phyloP scores from a whole-genome alignment of 2,888 invertebrate species.

The Phaedon cochleariae region DNA sequence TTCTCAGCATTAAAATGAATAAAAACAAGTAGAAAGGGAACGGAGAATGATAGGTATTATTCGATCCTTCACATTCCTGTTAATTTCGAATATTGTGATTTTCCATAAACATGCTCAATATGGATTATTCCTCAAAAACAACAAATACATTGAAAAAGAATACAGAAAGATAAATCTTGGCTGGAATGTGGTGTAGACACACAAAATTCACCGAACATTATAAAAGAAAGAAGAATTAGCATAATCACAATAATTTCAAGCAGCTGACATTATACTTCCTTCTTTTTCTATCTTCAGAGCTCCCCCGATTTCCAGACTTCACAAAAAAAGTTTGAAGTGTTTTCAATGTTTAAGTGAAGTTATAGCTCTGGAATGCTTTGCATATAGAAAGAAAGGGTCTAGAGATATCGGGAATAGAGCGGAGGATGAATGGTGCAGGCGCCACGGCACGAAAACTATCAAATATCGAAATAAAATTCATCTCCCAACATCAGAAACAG shows the following conservation, averaged over 20 bases:
- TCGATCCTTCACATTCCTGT: too few relatives aligned
- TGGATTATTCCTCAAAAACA: too few relatives aligned
- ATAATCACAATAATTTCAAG: conserved; percentile 71
- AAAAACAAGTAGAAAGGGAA: too few relatives aligned
- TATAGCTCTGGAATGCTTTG: conserved; percentile 62
- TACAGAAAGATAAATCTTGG: conserved; percentile 42
- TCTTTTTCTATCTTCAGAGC: conserved; percentile 59
- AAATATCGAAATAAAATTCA: conserved; percentile 66
- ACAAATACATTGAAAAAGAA: too few relatives aligned
- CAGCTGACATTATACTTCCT: conserved; percentile 70
- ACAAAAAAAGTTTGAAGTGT: conserved; percentile 61
- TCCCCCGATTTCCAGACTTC: conserved; percentile 48
- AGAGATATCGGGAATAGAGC: conserved; percentile 29
- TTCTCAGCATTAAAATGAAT: too few relatives aligned
- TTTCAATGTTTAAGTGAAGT: conserved; percentile 62
- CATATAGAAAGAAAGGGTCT: conserved; percentile 58
- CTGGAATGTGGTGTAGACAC: conserved; percentile 44
- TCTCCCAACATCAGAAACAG: conserved; percentile 64
- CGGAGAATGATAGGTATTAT: too few relatives aligned
- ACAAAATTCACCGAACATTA: conserved; percentile 42
- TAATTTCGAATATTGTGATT: too few relatives aligned
- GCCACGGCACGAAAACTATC: conserved; percentile 62
- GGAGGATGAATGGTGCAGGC: conserved; percentile 49
- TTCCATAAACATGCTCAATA: too few relatives aligned
- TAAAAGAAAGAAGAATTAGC: conserved; percentile 66